Percentiles rank a stretch among this genome's conserved stretches.
phyloP scores from a whole-genome alignment of 2,888 invertebrate genomes.

The Uloborus plumipes region DNA sequence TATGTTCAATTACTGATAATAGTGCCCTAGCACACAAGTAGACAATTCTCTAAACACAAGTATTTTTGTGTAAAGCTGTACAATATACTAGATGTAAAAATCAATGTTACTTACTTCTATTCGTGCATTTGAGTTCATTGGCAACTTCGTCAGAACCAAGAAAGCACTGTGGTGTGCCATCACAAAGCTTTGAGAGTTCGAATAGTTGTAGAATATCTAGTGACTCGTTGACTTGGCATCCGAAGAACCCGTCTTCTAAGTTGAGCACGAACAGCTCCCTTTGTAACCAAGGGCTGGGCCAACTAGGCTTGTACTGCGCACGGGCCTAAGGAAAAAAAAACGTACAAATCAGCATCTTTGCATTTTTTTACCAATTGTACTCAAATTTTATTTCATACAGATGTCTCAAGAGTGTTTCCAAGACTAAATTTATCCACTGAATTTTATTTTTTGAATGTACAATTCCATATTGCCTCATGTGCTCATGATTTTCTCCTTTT shows the following conservation, averaged over 20 bases:
- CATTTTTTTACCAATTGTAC: too few species aligned
- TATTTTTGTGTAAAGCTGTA: too few species aligned
- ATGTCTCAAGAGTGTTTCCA: too few species aligned
- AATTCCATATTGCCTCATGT: too few species aligned
- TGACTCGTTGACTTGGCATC: conserved; percentile 96
- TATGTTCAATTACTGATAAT: too few species aligned
- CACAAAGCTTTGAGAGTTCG: conserved; percentile 94
- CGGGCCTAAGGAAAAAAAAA: conserved; percentile 34
- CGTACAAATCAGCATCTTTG: neutral
- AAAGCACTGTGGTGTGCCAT: conserved; percentile 90
- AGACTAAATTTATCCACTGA: too few species aligned
- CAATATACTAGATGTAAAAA: neutral
- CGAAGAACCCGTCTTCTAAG: conserved; percentile 96
- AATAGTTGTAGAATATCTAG: conserved; percentile 94
- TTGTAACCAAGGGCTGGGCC: conserved; percentile 69
- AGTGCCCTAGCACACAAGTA: too few species aligned
- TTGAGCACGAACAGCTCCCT: conserved; percentile 95
- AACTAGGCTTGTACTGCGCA: conserved; percentile 66
- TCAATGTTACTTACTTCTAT: conserved; percentile 76
- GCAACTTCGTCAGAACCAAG: conserved; percentile 91
- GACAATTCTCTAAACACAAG: too few species aligned
- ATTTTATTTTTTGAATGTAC: too few species aligned
- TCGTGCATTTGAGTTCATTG: conserved; percentile 92
- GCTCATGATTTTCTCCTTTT: too few species aligned
- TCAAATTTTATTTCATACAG: too few species aligned